Base-by-base conservation (phyloP, 2,888 invertebrate species). In the Leptopterna dolabrata region DNA sequence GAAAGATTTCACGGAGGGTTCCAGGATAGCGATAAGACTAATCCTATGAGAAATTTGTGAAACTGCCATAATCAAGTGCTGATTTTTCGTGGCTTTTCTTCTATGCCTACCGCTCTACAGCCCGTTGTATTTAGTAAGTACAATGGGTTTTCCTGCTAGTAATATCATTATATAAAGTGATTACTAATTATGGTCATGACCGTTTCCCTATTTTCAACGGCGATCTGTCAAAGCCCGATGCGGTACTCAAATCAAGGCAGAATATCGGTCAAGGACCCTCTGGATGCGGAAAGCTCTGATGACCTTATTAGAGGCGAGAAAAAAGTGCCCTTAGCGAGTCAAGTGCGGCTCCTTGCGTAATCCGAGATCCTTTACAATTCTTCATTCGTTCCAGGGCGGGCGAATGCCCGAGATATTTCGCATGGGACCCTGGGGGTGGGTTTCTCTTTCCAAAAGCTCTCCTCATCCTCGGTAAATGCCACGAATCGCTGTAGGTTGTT, bases 271-370 rank as follows among this genome's bases (percentile, higher is more conserved):
- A 63, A 63, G 63, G 63, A 24, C 19, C 63, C 63, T 36, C 7
- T 24, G 63, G 63, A 19, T 27, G 24, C 63, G 63, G 24, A 63
- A 63, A 63, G 63, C 63, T 63, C 63, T 63, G 24, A 63, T 63
- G 63, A 24, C 63, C 63, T 63, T 27, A 63, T 63, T 63, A 63
- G 63, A 63, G 63, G 63, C 63, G 63, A 63, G 63, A 63, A 63
- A 63, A 63, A 63, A 63, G 63, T 63, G 63, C 63, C 63, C 63
- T 63, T 63, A 63, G 63, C 63, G 24, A 27, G 63, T 63, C 19
- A 63, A 63, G 63, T 63, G 63, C 63, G 63, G 63, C 63, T n/a
- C 24, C 63, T 63, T 63, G 63, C 63, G 63, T 63, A 63, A 63
- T 63, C 63, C 24, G 63, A 63, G 19, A 63, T 63, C 63, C 63